phyloP scores from a whole-genome alignment of 2,888 invertebrate genomes.

The Chloromyia formosa region DNA sequence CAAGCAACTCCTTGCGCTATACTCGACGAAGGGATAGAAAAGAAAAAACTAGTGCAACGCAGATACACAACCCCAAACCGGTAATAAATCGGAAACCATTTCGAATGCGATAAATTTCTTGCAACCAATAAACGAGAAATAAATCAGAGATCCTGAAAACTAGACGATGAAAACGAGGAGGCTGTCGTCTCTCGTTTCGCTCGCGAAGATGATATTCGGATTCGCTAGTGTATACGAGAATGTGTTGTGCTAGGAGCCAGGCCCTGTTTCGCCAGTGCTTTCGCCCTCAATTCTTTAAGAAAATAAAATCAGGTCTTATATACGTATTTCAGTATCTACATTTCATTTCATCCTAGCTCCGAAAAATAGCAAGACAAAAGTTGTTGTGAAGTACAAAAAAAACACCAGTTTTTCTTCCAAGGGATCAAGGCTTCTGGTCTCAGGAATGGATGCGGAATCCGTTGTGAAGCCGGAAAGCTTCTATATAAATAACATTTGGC shows the following conservation, averaged over 20 bases:
- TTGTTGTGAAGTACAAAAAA: too few species aligned
- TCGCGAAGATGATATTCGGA: not conserved
- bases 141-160: constrained; percentile 41
- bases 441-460: not conserved
- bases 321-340: too few species aligned
- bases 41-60: constrained; percentile 32
- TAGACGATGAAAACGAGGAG: not conserved
- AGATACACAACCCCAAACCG: constrained; percentile 15
- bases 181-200: not conserved
- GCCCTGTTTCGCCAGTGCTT: too few species aligned
- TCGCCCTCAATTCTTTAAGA: too few species aligned
- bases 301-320: too few species aligned
- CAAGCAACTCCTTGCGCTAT: too few species aligned
- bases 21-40: not conserved
- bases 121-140: constrained; percentile 49
- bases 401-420: not conserved
- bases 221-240: not conserved
- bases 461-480: not conserved
- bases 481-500: constrained; percentile 32
- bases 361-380: too few species aligned
- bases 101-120: constrained; percentile 48
- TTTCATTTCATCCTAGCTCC: too few species aligned
- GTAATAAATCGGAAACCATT: constrained; percentile 45
- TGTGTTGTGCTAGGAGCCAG: too few species aligned
- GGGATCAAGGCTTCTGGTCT: not conserved